Conservation (phyloP, 2,797 vertebrate species). For the Acanthis flammea region DNA sequence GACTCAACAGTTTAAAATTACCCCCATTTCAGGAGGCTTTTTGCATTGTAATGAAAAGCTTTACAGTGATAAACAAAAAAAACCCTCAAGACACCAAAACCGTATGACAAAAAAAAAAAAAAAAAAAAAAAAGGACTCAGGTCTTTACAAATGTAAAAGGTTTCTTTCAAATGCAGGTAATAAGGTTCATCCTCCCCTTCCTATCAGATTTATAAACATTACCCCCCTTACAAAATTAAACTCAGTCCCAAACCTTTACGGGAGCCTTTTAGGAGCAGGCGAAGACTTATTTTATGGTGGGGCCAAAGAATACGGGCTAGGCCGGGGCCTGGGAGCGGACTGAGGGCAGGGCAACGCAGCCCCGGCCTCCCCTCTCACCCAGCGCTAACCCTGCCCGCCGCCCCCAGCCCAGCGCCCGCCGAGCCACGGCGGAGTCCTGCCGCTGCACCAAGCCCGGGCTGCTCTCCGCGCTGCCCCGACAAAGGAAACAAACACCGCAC, state of each 20-base stretch:
- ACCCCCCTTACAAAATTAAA: background rate
- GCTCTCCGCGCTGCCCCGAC: background rate
- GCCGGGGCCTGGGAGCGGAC: slow-evolving; percentile 4
- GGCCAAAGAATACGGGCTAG: background rate
- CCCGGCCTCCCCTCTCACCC: background rate
- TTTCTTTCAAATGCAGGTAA: background rate
- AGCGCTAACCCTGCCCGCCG: background rate
- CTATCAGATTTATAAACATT: background rate
- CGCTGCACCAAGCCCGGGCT: background rate
- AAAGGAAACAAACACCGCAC: background rate
- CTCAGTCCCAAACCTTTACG: background rate
- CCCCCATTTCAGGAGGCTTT: background rate
- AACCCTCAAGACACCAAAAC: background rate
- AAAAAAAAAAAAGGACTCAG: too few relatives aligned
- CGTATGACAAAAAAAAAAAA: background rate
- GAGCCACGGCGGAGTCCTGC: background rate
- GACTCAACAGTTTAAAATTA: background rate
- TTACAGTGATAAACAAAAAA: background rate
- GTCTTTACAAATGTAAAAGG: background rate
- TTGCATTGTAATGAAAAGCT: background rate
- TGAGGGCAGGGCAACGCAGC: background rate
- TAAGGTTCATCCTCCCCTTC: background rate
- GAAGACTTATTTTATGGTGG: background rate
- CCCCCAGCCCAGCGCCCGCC: background rate
- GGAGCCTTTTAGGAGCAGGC: background rate